phyloP scores from a whole-genome alignment of 64 coral and sea anemone genomes.

The Actinia tenebrosa region DNA sequence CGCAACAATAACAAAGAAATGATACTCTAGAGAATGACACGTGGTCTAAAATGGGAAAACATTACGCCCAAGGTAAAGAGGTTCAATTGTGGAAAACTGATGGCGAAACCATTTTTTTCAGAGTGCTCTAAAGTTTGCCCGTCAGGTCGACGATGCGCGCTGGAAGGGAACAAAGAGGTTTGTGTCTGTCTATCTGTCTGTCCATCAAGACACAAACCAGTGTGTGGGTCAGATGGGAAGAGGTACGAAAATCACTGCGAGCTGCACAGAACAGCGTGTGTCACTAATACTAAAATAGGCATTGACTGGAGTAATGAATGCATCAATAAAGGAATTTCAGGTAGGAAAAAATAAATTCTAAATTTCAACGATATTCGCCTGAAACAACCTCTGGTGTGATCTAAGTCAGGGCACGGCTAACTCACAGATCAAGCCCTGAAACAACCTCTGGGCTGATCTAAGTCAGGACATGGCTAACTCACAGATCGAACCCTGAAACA shows the following conservation, averaged over 20 bases:
- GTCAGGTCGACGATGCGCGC: slow-evolving; percentile 29
- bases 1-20: too few species aligned
- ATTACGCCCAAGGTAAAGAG: too few species aligned
- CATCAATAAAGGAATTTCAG: not conserved
- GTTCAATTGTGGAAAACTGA: not conserved
- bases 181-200: slow-evolving; percentile 47
- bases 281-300: slow-evolving; percentile 35
- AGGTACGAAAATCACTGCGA: slow-evolving; percentile 54
- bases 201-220: slow-evolving; percentile 45
- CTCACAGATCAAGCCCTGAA: too few species aligned
- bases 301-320: slow-evolving; percentile 33
- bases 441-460: too few species aligned
- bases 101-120: not conserved
- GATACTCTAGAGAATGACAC: too few species aligned
- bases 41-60: too few species aligned
- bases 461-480: too few species aligned
- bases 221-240: slow-evolving; percentile 59
- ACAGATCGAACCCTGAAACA: too few species aligned
- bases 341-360: not conserved
- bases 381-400: too few species aligned
- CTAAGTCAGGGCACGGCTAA: too few species aligned
- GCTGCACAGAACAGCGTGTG: slow-evolving; percentile 52
- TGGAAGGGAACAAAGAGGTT: slow-evolving; percentile 9
- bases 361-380: too few species aligned
- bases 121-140: slow-evolving; percentile 39